Evolutionary conservation across 2,797 vertebrate genomes (phyloP), one percentile per base, ranked within the genome.

Genomic region (Sphenopsis melanotis): DNA sequence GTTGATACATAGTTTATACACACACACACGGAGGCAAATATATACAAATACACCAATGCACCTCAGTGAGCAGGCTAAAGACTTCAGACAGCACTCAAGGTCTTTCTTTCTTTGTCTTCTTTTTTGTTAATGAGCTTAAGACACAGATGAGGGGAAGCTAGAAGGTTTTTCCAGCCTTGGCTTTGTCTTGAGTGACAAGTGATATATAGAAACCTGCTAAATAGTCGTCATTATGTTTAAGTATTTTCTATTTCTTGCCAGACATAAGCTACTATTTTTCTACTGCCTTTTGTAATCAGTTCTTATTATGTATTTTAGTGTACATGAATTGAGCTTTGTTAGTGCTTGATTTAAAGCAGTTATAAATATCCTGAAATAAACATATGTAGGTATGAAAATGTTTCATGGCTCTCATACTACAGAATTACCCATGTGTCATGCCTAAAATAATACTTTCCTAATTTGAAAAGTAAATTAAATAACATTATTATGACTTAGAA

Each of bases 381-480:
- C 19, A 15, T 34, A 37, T n/a, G 2, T 36, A 76, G 16, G 4
- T 57, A 63, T 59, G 69, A 80, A 91, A 79, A 82, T 52, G 4
- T 46, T 63, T 22, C 14, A 65, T 0, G 10, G 18, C 6, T 80
- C 57, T 81, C 56, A 89, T 44, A 47, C 22, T 72, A 52, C 7
- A 66, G 41, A 94, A 83, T 49, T 82, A 27, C 6, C 17, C 26
- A 27, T 1, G 16, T 36, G 64, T 39, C 39, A 88, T 15, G 3
- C 11, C 11, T 55, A 49, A 85, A 95, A 63, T 57, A 37, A 22
- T 16, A 37, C 9, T 72, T 66, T 15, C 22, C 4, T 90, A 74
- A 84, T 90, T 95, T 83, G 10, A 82, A 92, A 96, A 92, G 30
- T 64, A 93, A 95, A 92, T 88, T 77, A 83, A 80, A 27, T 39